These are phyloP conservation scores for Orchestes rusci DNA, from an alignment of 2,888 invertebrate genomes.

Conservation along the genomic window DNA sequence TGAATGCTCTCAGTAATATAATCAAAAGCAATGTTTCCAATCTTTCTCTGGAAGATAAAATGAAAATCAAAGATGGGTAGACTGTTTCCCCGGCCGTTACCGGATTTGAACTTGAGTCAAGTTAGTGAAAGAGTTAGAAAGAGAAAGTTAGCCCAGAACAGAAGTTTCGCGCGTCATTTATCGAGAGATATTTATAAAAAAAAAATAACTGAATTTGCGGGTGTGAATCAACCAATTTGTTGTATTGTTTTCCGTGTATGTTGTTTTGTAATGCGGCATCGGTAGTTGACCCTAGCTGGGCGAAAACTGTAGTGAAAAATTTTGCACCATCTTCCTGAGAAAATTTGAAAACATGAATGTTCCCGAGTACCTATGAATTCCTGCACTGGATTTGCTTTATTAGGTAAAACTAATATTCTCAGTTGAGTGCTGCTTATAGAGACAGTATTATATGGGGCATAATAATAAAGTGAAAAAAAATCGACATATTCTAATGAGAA, in stretches of 20 bases:
- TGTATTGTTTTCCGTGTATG: slow-evolving; percentile 17
- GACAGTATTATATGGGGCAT: slow-evolving; percentile 8
- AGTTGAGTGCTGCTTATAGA: slow-evolving; percentile 13
- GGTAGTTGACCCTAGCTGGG: slow-evolving; percentile 3
- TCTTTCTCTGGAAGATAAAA: too few relatives aligned
- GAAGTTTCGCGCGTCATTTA: too few relatives aligned
- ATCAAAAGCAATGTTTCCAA: too few relatives aligned
- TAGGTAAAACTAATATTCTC: slow-evolving; percentile 11
- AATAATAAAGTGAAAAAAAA: slow-evolving; percentile 17
- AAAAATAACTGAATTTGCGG: slow-evolving; percentile 13
- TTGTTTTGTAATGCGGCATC: slow-evolving; percentile 4
- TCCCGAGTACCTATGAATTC: background rate
- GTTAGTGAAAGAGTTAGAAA: too few relatives aligned
- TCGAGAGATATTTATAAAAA: too few relatives aligned
- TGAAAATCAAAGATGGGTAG: too few relatives aligned
- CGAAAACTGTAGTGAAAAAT: slow-evolving; percentile 8
- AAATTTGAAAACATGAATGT: slow-evolving; percentile 4
- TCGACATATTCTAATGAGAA: slow-evolving; percentile 14
- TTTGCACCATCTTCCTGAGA: slow-evolving; percentile 11
- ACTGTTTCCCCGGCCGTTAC: too few relatives aligned
- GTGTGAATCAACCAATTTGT: slow-evolving; percentile 5
- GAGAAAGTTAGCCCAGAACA: too few relatives aligned
- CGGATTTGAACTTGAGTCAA: too few relatives aligned
- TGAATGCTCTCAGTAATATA: too few relatives aligned
- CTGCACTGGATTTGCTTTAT: slow-evolving; percentile 1